Evolutionary conservation across 64 coral and sea anemone species (phyloP).

Genomic region (Porites lutea): DNA sequence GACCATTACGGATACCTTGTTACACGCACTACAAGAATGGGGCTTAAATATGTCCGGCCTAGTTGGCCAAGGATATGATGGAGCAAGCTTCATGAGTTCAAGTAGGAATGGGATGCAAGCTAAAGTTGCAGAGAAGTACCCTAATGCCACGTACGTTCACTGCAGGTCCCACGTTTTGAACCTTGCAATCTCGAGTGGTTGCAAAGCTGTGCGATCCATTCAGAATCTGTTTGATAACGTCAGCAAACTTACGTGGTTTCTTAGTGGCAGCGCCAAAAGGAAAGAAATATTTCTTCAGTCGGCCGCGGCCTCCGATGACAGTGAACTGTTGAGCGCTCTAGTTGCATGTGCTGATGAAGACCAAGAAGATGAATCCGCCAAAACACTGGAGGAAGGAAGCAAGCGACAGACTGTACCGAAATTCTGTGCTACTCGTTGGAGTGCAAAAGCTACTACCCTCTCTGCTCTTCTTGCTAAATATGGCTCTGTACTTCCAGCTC

Average conservation of each 20-base stretch:
- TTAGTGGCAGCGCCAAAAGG: slow-evolving; percentile 6
- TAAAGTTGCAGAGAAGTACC: slow-evolving; percentile 65
- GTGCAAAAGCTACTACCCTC: slow-evolving; percentile 52
- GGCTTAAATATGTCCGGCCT: slow-evolving; percentile 49
- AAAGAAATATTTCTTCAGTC: slow-evolving; percentile 42
- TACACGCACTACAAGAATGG: not conserved
- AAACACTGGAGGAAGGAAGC: slow-evolving; percentile 45
- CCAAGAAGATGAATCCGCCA: slow-evolving; percentile 51
- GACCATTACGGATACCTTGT: not conserved
- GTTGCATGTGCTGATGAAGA: slow-evolving; percentile 35
- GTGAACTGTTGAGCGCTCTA: not conserved
- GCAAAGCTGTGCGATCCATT: slow-evolving; percentile 64
- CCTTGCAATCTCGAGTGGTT: slow-evolving; percentile 60
- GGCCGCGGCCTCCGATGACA: not conserved
- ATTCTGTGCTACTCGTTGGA: slow-evolving; percentile 57
- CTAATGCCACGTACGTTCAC: slow-evolving; percentile 65
- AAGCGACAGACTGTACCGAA: slow-evolving; percentile 45
- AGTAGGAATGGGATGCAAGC: slow-evolving; percentile 55
- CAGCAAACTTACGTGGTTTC: slow-evolving; percentile 55
- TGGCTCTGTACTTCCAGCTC: slow-evolving; percentile 60
- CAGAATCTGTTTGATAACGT: slow-evolving; percentile 64
- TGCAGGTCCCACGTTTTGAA: slow-evolving; percentile 59
- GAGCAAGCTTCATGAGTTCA: slow-evolving; percentile 58
- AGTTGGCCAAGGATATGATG: slow-evolving; percentile 72
- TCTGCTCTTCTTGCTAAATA: slow-evolving; percentile 54